Evolutionary conservation across 2,888 invertebrate species (phyloP).

Genomic region (Melipona bicolor): DNA sequence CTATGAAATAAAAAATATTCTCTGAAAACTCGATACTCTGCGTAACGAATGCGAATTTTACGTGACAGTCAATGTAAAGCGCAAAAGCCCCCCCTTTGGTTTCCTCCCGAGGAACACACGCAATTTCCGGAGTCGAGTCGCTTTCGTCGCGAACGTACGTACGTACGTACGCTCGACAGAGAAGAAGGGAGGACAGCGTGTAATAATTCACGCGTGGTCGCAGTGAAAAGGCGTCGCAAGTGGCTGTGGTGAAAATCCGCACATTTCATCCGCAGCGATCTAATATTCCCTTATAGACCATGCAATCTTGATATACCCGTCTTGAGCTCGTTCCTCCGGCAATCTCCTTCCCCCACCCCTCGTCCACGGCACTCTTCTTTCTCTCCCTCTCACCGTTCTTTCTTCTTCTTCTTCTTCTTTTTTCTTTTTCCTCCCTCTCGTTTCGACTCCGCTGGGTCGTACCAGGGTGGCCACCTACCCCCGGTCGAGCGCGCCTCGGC

Average conservation of each 20-base stretch:
- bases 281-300: slow-evolving; percentile 56
- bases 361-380: slow-evolving; percentile 6
- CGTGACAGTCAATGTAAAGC: too few species aligned
- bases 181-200: slow-evolving; percentile 10
- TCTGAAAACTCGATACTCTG: too few species aligned
- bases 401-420: slow-evolving; percentile 12
- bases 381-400: neutral
- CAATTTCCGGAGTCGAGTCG: too few species aligned
- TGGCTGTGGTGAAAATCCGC: slow-evolving; percentile 40
- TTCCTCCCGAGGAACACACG: too few species aligned
- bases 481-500: slow-evolving; percentile 74
- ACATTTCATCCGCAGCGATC: slow-evolving; percentile 54
- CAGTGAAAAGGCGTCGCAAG: slow-evolving; percentile 26
- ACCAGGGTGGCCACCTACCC: slow-evolving; percentile 22
- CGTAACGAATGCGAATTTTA: too few species aligned
- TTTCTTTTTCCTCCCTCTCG: slow-evolving; percentile 31
- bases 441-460: slow-evolving; percentile 45
- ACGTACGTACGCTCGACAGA: neutral
- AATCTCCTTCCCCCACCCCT: slow-evolving; percentile 27
- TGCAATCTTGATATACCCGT: slow-evolving; percentile 58
- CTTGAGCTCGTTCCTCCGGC: slow-evolving; percentile 44
- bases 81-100: too few species aligned
- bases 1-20: too few species aligned
- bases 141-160: too few species aligned
- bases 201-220: slow-evolving; percentile 35